Percentiles rank a stretch among this genome's conserved stretches.
Evolutionary conservation across 2,888 invertebrate species (phyloP).

Genomic region (Rhabditophanes sp.): DNA sequence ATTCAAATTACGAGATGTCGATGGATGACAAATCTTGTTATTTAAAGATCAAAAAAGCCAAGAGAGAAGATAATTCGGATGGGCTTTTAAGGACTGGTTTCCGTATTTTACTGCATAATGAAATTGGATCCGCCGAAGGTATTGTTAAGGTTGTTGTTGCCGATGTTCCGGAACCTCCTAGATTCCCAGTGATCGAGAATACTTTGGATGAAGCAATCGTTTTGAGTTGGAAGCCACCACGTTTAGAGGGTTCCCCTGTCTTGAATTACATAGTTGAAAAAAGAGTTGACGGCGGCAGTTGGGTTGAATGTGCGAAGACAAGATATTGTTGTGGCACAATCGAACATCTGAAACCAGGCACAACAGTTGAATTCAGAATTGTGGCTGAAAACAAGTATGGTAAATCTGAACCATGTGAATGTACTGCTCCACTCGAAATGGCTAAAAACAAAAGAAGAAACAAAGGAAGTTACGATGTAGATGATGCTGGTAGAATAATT

Average conservation of each 20-base stretch:
- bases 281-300: conserved; percentile 67
- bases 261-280: conserved; percentile 40
- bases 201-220: conserved; percentile 75
- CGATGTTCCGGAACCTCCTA: conserved; percentile 88
- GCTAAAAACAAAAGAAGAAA: conserved; percentile 25
- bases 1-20: conserved; percentile 32
- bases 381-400: conserved; percentile 97
- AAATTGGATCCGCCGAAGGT: conserved; percentile 80
- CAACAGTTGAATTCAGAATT: conserved; percentile 89
- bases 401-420: conserved; percentile 66
- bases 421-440: conserved; percentile 65
- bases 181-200: conserved; percentile 73
- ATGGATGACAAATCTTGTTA: conserved; percentile 29
- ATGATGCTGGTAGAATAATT: conserved; percentile 55
- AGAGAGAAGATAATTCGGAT: conserved; percentile 80
- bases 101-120: conserved; percentile 82
- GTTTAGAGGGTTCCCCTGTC: conserved; percentile 89
- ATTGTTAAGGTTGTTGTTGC: conserved; percentile 89
- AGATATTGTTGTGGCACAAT: conserved; percentile 45
- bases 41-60: conserved; percentile 79
- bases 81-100: too few species aligned
- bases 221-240: conserved; percentile 73
- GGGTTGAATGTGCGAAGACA: conserved; percentile 71
- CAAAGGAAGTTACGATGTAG: too few species aligned
- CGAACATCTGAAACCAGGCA: conserved; percentile 57